Conservation (phyloP, 2,888 invertebrate species). For the Odontomyia ornata region DNA sequence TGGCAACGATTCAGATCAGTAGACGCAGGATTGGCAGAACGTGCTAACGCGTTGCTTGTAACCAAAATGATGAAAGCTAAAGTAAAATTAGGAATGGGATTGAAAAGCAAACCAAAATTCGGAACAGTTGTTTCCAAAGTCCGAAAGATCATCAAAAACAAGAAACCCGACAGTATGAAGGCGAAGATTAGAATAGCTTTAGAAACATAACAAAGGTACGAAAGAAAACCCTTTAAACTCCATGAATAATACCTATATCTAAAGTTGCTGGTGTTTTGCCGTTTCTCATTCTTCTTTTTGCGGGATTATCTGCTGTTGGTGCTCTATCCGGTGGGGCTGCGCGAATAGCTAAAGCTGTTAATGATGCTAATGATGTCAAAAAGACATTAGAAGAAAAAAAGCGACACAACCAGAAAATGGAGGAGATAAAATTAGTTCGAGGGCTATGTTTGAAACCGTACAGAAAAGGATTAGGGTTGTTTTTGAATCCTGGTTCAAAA, state of each 20-base stretch:
- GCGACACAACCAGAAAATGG: constrained; percentile 60
- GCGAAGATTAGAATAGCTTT: constrained; percentile 22
- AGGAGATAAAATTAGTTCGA: constrained; percentile 58
- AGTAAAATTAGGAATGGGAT: no score
- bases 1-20: no score
- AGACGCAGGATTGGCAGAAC: no score
- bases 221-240: constrained; percentile 47
- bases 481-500: no score
- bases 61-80: constrained; percentile 57
- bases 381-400: no score
- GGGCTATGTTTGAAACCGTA: constrained; percentile 56
- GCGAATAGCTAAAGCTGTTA: constrained; percentile 57
- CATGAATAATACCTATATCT: constrained; percentile 56
- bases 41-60: constrained; percentile 55
- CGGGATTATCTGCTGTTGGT: no score
- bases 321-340: constrained; percentile 59
- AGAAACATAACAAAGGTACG: constrained; percentile 26
- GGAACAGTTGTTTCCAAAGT: no score
- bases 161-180: constrained; percentile 34
- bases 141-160: constrained; percentile 37
- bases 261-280: constrained; percentile 58
- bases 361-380: no score
- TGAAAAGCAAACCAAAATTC: no score
- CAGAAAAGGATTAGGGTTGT: no score
- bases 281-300: constrained; percentile 57